Base-by-base conservation (phyloP, 2,888 invertebrate genomes). In the Lasioglossum oenotherae region DNA sequence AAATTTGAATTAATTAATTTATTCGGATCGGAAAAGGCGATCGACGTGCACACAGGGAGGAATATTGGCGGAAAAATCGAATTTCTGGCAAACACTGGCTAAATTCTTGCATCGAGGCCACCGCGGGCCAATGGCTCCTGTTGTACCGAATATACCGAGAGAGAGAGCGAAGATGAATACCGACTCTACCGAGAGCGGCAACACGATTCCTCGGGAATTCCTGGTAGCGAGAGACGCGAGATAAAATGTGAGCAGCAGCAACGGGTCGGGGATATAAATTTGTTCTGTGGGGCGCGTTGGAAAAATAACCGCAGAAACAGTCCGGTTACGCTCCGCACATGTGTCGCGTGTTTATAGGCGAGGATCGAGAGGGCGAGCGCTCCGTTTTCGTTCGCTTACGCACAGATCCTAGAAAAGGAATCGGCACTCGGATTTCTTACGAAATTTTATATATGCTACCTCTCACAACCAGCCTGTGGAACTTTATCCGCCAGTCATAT, bases 221-320 rank as follows among this genome's bases (percentile, higher is more conserved):
- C 57, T 76, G 72, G 76, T 83, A 81, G 78, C 67, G 31, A 27
- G 14, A 71, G 35, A 57, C 8, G 44, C 69, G 72, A 82, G 82
- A 85, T 88, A 80, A 88, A 85, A 49, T 35, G 75, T 38, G 69
- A 35, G 69, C 69, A 23, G 23, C 35, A 38, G 35, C 31, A n/a
- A 57, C 57, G n/a, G 57, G 76, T 38, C 80, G 78, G 57, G 57
- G 74, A 81, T 67, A 80, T 86, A 80, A 88, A 88, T 88, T 88
- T 88, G 75, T 73, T 27, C 67, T 23, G 27, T 31, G 69, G 69
- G 35, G 69, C 41, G n/a, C 44, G 73, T 35, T 78, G 73, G 81
- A 86, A 88, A 83, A 83, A 88, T 76, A 83, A 88, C 79, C 75
- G 67, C 71, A 44, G 71, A 41, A 60, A 23, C 80, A 57, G 57